These are phyloP conservation scores for Galeopterus variegatus DNA, from an alignment of 2,113 vertebrate genomes.

Conservation along the genomic window DNA sequence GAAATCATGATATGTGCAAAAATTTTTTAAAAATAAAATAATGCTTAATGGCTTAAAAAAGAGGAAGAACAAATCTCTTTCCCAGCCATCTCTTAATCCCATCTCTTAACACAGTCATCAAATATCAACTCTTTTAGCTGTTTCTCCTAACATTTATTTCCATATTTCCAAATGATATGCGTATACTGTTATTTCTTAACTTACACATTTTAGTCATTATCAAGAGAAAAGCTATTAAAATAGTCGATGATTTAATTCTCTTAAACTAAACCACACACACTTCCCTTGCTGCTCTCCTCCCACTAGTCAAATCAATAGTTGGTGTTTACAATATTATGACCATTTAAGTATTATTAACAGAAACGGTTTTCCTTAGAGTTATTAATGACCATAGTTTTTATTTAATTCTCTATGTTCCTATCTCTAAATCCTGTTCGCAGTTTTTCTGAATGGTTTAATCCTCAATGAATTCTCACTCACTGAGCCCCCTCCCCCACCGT, in stretches of 20 bases:
- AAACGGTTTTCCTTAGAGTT: neutral
- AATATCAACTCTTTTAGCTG: neutral
- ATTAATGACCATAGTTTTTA: neutral
- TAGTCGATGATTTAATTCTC: neutral
- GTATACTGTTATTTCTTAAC: neutral
- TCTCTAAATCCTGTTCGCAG: neutral
- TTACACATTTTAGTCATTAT: neutral
- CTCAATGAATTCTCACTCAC: neutral
- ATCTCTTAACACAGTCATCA: neutral
- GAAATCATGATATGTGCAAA: neutral
- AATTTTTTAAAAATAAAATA: neutral
- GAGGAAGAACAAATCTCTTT: neutral
- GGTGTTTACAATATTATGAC: neutral
- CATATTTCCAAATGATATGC: neutral
- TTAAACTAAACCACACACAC: neutral
- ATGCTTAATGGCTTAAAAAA: neutral
- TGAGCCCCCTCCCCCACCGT: too few relatives aligned
- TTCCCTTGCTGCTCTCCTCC: neutral
- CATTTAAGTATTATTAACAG: neutral
- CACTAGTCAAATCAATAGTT: neutral
- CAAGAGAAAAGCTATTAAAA: neutral
- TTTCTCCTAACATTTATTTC: neutral
- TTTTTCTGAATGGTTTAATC: neutral
- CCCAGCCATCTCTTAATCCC: neutral
- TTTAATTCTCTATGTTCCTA: neutral